A percentile compares a stretch with the other conserved stretches of the same genome.
Conservation (phyloP, 37 sponge, comb jelly and placozoan genomes). For the Chondrilla cf. caribensis region DNA sequence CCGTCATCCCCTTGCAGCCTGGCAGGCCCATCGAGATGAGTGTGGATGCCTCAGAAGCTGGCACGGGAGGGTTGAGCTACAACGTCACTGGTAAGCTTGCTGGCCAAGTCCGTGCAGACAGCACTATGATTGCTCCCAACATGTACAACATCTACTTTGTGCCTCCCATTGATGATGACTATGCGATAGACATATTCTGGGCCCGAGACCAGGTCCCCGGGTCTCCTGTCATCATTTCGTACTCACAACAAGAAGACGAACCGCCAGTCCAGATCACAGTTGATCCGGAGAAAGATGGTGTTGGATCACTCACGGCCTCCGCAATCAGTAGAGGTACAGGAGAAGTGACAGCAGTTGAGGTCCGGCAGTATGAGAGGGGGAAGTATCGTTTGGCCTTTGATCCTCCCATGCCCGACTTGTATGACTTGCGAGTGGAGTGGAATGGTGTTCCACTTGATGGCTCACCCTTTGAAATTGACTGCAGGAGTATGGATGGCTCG, state of each 20-base stretch:
- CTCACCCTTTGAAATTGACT: conserved; percentile 53
- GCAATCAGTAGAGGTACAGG: conserved; percentile 3
- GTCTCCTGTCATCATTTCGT: conserved; percentile 46
- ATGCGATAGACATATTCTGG: conserved; percentile 39
- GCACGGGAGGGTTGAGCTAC: conserved; percentile 33
- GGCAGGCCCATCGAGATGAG: conserved; percentile 56
- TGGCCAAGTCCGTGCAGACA: conserved; percentile 10
- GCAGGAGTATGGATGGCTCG: neutral
- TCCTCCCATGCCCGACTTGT: conserved; percentile 38
- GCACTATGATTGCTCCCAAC: conserved; percentile 26
- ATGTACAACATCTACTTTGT: conserved; percentile 37
- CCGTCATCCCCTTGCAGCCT: conserved; percentile 42
- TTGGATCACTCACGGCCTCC: conserved; percentile 34
- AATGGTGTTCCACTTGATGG: conserved; percentile 45
- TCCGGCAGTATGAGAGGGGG: conserved; percentile 47
- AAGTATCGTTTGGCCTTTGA: conserved; percentile 59
- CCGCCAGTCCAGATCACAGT: conserved; percentile 43
- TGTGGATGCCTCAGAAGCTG: conserved; percentile 63
- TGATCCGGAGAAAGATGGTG: conserved; percentile 31
- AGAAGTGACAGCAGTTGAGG: conserved; percentile 13
- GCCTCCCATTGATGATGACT: conserved; percentile 36
- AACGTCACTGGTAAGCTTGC: conserved; percentile 17
- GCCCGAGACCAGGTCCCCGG: conserved; percentile 34
- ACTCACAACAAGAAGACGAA: conserved; percentile 33
- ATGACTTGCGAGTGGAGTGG: conserved; percentile 39